Evolutionary conservation across 2,797 vertebrate genomes (phyloP).

Genomic region (Gambelia wislizenii): DNA sequence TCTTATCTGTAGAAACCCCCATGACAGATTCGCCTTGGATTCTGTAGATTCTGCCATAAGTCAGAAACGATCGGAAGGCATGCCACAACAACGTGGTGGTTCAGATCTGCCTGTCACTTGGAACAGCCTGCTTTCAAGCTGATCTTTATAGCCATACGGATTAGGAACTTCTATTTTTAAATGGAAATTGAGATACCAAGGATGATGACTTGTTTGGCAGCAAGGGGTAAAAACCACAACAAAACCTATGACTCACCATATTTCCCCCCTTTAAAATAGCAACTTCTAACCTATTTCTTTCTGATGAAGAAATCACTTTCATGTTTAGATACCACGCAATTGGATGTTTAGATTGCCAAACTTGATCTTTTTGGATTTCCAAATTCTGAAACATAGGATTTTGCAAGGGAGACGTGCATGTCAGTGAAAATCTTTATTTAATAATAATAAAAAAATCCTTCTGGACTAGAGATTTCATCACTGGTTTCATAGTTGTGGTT

Average conservation of each 20-base stretch:
- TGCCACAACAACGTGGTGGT: too few species aligned
- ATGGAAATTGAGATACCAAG: neutral
- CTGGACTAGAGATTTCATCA: neutral
- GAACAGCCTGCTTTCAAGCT: neutral
- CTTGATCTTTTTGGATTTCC: neutral
- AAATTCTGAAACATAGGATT: neutral
- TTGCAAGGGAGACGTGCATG: neutral
- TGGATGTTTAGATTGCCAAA: neutral
- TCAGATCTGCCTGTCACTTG: neutral
- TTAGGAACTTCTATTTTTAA: neutral
- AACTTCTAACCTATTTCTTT: neutral
- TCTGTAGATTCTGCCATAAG: too few species aligned
- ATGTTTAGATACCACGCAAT: neutral
- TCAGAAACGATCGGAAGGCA: too few species aligned
- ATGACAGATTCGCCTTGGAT: too few species aligned
- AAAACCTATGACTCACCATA: neutral
- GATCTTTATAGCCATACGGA: neutral
- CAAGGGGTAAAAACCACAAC: neutral
- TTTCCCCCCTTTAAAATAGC: neutral
- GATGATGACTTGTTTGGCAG: neutral
- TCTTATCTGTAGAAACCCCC: too few species aligned
- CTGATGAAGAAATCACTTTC: neutral
- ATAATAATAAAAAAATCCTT: neutral
- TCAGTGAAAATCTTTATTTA: neutral
- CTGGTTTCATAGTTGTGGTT: neutral